Percentiles rank a stretch among this genome's conserved stretches.
Evolutionary conservation across 2,888 invertebrate genomes (phyloP).

Genomic region (Apodemia zela): DNA sequence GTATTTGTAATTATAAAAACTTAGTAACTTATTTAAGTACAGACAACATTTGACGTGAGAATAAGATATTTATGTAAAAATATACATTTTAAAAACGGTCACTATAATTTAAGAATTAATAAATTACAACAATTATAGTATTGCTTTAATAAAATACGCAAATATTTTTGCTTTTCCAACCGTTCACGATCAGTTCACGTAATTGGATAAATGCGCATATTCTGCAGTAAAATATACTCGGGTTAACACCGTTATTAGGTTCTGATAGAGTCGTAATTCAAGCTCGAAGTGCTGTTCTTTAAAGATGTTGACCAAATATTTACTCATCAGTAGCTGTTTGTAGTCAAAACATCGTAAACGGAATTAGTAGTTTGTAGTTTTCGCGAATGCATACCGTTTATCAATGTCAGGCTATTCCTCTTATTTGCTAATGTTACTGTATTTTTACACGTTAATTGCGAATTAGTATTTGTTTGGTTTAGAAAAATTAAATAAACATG

Average conservation of each 20-base stretch:
- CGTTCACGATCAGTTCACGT: not conserved
- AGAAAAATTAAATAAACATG: not conserved
- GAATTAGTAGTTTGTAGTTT: slow-evolving; percentile 3
- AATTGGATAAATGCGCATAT: not conserved
- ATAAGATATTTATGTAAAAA: no score
- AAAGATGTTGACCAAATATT: slow-evolving; percentile 10
- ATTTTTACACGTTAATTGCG: not conserved
- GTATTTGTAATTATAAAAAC: no score
- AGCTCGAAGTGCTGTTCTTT: slow-evolving; percentile 3
- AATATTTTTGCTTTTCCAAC: not conserved
- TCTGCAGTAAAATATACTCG: not conserved
- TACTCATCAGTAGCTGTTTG: slow-evolving; percentile 11
- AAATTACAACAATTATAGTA: no score
- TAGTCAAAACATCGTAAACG: slow-evolving; percentile 12
- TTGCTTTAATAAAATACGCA: no score
- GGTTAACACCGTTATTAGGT: slow-evolving; percentile 6
- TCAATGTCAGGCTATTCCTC: slow-evolving; percentile 5
- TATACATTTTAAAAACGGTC: no score
- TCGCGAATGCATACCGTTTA: not conserved
- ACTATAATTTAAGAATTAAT: no score
- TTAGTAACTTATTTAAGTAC: no score
- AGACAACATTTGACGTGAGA: no score
- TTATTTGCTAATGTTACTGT: slow-evolving; percentile 12
- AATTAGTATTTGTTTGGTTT: slow-evolving; percentile 15
- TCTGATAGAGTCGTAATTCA: not conserved